Percentiles rank a stretch among this genome's conserved stretches.
These are phyloP conservation scores for Cydia splendana DNA, from an alignment of 1,140 invertebrate genomes.

Conservation along the genomic window DNA sequence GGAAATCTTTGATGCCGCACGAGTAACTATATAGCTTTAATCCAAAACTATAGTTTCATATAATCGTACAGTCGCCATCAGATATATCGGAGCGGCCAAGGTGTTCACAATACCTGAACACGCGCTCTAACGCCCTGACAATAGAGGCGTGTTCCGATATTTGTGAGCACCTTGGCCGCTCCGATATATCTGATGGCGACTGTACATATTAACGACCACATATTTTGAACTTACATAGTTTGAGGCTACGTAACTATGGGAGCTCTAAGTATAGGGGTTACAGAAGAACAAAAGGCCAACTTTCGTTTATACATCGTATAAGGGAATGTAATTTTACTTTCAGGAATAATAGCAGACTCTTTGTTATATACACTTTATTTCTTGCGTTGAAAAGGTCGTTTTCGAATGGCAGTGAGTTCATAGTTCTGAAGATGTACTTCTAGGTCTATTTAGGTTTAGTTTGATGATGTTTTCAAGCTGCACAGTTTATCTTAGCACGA, in stretches of 20 bases:
- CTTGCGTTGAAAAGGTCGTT: too few species aligned
- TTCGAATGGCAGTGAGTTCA: too few species aligned
- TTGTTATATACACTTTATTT: background rate
- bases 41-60: background rate
- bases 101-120: too few species aligned
- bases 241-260: background rate
- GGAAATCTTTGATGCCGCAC: slow-evolving; percentile 4
- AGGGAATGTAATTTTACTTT: background rate
- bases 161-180: too few species aligned
- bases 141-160: too few species aligned
- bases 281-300: background rate
- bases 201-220: background rate
- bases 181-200: too few species aligned
- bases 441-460: too few species aligned
- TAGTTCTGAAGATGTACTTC: too few species aligned
- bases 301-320: slow-evolving; percentile 3
- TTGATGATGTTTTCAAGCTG: too few species aligned
- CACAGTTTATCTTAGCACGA: too few species aligned
- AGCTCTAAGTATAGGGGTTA: background rate
- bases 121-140: too few species aligned
- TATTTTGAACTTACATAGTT: background rate
- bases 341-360: background rate
- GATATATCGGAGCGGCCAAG: too few species aligned
- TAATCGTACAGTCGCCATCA: background rate
- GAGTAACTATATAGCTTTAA: background rate